phyloP scores from a whole-genome alignment of 2,797 vertebrate species.

The Coregonus sp. region DNA sequence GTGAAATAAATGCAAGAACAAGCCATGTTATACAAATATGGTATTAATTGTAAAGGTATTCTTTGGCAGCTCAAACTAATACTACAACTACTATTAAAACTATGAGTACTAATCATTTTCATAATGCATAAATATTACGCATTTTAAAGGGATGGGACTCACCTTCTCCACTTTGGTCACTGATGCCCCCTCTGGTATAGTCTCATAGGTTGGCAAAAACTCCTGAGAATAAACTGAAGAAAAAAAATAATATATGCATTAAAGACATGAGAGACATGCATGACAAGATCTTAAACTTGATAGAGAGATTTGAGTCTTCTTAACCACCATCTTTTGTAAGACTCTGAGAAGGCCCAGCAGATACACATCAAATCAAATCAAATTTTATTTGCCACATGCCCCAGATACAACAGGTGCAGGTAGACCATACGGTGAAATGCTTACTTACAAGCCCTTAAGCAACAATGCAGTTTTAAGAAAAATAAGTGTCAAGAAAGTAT shows the following conservation, averaged over 20 bases:
- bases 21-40: background rate
- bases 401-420: too few relatives aligned
- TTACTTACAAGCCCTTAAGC: too few relatives aligned
- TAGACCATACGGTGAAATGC: too few relatives aligned
- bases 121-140: background rate
- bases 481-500: too few relatives aligned
- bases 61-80: background rate
- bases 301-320: too few relatives aligned
- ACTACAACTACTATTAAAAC: background rate
- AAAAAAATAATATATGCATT: background rate
- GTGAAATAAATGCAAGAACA: background rate
- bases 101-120: background rate
- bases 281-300: too few relatives aligned
- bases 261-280: background rate
- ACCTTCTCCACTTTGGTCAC: constrained; percentile 58
- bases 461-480: too few relatives aligned
- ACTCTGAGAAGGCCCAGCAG: too few relatives aligned
- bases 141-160: constrained; percentile 38
- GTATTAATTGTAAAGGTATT: background rate
- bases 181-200: constrained; percentile 50
- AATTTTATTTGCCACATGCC: too few relatives aligned
- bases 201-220: constrained; percentile 70
- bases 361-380: too few relatives aligned
- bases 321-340: too few relatives aligned
- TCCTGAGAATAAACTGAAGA: constrained; percentile 68